Conservation (phyloP, 2,888 invertebrate species). For the Ochropacha duplaris region DNA sequence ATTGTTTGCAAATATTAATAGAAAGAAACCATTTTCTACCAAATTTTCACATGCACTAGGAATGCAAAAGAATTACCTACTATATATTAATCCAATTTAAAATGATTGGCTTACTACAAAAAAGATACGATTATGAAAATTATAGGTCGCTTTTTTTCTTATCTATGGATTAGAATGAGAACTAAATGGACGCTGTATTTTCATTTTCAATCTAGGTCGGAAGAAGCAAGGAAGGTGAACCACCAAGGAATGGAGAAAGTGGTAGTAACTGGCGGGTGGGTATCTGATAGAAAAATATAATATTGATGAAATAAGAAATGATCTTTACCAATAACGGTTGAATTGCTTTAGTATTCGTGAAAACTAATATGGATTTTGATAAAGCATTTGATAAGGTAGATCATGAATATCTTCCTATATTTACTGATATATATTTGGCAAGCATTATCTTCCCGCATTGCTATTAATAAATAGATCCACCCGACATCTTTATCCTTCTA, state of each 20-base stretch:
- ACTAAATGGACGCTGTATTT: constrained; percentile 76
- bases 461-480: constrained; percentile 55
- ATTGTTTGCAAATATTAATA: too few species aligned
- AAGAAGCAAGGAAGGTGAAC: constrained; percentile 70
- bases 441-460: constrained; percentile 31
- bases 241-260: constrained; percentile 66
- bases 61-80: background rate
- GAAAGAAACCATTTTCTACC: too few species aligned
- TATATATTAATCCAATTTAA: constrained; percentile 13
- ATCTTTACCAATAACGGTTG: constrained; percentile 11
- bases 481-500: constrained; percentile 58
- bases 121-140: constrained; percentile 55
- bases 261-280: constrained; percentile 81
- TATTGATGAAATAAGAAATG: constrained; percentile 23
- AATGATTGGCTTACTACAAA: background rate
- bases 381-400: constrained; percentile 5
- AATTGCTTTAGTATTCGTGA: background rate
- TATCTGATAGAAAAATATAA: constrained; percentile 52
- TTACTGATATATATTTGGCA: constrained; percentile 12
- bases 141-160: constrained; percentile 69
- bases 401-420: background rate
- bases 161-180: constrained; percentile 53
- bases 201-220: constrained; percentile 82
- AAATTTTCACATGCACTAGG: constrained; percentile 7
- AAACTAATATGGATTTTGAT: constrained; percentile 6